A percentile compares a stretch with the other conserved stretches of the same genome.
Conservation (phyloP, 2,888 invertebrate species). For the Netelia fuscicornis region DNA sequence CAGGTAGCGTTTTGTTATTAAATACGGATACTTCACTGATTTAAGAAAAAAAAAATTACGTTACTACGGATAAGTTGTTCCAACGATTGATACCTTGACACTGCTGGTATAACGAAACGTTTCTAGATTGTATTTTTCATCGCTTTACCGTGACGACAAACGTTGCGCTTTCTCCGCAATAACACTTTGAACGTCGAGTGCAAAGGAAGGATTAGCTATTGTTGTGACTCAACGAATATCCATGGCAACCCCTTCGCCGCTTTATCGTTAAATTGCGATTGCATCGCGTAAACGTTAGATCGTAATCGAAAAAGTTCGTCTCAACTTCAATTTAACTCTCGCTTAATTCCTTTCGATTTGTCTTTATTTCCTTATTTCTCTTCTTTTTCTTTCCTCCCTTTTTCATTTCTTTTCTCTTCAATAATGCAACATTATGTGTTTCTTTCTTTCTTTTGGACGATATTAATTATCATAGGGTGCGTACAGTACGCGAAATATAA, state of each 20-base stretch:
- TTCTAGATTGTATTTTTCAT: neutral
- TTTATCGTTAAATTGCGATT: slow-evolving; percentile 9
- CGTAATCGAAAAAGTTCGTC: neutral
- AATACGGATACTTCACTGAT: slow-evolving; percentile 2
- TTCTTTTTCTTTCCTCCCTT: too few species aligned
- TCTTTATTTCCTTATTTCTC: slow-evolving; percentile 33
- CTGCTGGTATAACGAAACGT: slow-evolving; percentile 23
- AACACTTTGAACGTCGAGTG: slow-evolving; percentile 16
- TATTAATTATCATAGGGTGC: slow-evolving; percentile 59
- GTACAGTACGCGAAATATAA: slow-evolving; percentile 70
- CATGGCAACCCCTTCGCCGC: slow-evolving; percentile 55
- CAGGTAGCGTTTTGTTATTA: neutral
- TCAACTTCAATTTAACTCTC: neutral
- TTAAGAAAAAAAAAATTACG: neutral
- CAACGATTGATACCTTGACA: slow-evolving; percentile 25
- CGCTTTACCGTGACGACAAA: slow-evolving; percentile 1
- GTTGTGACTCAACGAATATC: slow-evolving; percentile 58
- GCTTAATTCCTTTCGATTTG: slow-evolving; percentile 39
- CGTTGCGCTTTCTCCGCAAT: slow-evolving; percentile 26
- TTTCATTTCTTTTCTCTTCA: slow-evolving; percentile 22
- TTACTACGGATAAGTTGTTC: slow-evolving; percentile 24
- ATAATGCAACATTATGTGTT: slow-evolving; percentile 64
- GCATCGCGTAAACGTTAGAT: neutral
- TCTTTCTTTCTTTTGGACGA: slow-evolving; percentile 53
- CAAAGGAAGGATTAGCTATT: slow-evolving; percentile 26